phyloP scores from a whole-genome alignment of 1,140 invertebrate genomes.

The Parasteatoda tepidariorum region DNA sequence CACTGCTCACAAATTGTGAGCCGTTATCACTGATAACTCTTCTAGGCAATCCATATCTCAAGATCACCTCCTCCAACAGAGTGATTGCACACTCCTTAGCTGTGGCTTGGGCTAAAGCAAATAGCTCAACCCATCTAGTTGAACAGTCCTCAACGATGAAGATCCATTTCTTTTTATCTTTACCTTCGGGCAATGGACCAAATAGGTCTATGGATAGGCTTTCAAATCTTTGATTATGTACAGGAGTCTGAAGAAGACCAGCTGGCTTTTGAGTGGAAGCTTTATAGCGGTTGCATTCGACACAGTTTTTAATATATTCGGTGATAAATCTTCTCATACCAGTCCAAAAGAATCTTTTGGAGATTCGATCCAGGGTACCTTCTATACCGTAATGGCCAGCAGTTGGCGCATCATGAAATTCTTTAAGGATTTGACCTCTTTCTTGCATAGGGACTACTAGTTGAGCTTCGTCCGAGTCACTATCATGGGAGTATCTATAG shows the following conservation, averaged over 20 bases:
- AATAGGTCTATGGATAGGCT: slow-evolving; percentile 14
- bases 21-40: neutral
- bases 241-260: neutral
- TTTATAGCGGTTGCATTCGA: slow-evolving; percentile 1
- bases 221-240: neutral
- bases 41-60: neutral
- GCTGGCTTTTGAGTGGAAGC: neutral
- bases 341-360: slow-evolving; percentile 1
- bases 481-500: neutral
- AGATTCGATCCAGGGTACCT: neutral
- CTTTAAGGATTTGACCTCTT: neutral
- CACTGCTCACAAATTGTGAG: too few species aligned
- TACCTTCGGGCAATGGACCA: neutral
- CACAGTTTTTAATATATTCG: slow-evolving; percentile 7
- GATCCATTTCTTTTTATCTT: neutral
- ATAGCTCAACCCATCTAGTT: slow-evolving; percentile 19
- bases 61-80: neutral
- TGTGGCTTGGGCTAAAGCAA: neutral
- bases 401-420: slow-evolving; percentile 33
- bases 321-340: slow-evolving; percentile 15
- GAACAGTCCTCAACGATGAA: neutral
- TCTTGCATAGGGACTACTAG: neutral
- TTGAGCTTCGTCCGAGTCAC: neutral
- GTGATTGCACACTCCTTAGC: neutral
- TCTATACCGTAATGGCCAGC: neutral